Conservation (phyloP, 2,888 invertebrate genomes). For the Andrena flavipes region DNA sequence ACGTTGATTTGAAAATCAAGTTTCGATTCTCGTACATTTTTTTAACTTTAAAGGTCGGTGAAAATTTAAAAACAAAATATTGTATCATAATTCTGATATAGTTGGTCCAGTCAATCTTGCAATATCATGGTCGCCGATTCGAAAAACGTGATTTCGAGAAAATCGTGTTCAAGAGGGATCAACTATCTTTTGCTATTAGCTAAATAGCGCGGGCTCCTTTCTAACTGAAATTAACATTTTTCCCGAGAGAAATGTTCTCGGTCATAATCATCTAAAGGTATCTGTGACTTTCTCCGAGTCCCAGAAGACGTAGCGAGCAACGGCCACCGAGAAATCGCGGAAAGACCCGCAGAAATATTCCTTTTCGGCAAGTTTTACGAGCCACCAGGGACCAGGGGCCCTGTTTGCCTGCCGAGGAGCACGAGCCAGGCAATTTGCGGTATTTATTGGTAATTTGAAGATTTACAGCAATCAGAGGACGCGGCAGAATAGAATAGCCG, state of each 20-base stretch:
- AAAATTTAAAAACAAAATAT: too few species aligned
- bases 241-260: background rate
- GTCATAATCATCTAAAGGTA: background rate
- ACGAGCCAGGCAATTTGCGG: constrained; percentile 76
- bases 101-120: too few species aligned
- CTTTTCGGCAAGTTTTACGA: constrained; percentile 25
- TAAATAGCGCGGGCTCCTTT: background rate
- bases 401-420: constrained; percentile 66
- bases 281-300: background rate
- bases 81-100: too few species aligned
- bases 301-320: background rate
- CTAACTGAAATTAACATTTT: background rate
- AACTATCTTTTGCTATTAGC: too few species aligned
- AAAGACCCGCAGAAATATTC: background rate
- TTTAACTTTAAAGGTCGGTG: too few species aligned
- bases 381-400: constrained; percentile 38
- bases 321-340: background rate
- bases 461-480: constrained; percentile 68
- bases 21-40: too few species aligned
- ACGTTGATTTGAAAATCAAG: too few species aligned
- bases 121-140: too few species aligned
- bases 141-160: too few species aligned
- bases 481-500: constrained; percentile 13
- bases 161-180: too few species aligned
- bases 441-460: constrained; percentile 80